These are phyloP conservation scores for Flexamia atlantica DNA, from an alignment of 2,888 invertebrate genomes.

Conservation along the genomic window DNA sequence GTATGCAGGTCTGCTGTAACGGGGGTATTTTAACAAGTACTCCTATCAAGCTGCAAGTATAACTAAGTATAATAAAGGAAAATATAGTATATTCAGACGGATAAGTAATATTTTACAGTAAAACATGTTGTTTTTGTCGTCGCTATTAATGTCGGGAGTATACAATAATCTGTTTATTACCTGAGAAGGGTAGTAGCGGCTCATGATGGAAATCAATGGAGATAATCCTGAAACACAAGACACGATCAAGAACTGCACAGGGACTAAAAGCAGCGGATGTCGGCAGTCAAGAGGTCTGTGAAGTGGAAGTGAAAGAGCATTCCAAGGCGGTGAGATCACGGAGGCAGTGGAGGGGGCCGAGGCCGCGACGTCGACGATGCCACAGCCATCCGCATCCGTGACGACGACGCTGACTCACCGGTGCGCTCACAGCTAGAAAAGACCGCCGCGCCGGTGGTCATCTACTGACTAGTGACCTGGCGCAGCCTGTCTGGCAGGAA, in stretches of 20 bases:
- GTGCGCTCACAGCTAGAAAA: neutral
- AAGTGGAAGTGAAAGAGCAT: slow-evolving; percentile 21
- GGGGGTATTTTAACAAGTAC: no score
- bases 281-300: neutral
- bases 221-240: slow-evolving; percentile 46
- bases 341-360: neutral
- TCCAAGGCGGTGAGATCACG: slow-evolving; percentile 36
- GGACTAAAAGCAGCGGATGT: neutral
- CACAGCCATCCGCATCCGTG: neutral
- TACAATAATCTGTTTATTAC: slow-evolving; percentile 17
- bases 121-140: no score
- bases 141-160: no score
- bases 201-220: slow-evolving; percentile 53
- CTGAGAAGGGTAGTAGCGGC: slow-evolving; percentile 66
- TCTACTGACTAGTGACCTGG: neutral
- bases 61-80: no score
- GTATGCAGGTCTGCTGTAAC: no score
- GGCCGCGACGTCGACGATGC: neutral
- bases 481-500: slow-evolving; percentile 7
- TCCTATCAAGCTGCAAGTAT: no score
- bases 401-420: neutral
- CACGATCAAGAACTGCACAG: slow-evolving; percentile 5
- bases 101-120: no score
- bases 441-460: neutral
- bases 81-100: no score